Conservation (phyloP, 2,888 invertebrate species). For the Euplexia lucipara region DNA sequence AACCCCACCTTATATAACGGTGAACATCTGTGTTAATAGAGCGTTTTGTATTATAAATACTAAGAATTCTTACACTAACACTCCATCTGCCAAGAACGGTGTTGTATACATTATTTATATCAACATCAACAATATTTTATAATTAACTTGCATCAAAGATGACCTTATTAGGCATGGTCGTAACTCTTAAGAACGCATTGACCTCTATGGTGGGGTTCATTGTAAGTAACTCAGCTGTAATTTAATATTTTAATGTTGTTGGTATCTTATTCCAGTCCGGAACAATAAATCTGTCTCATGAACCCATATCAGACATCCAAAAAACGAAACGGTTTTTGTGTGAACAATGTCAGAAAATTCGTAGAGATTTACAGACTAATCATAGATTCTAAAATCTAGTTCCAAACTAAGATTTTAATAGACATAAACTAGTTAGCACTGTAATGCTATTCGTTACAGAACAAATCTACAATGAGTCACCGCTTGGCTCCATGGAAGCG, state of each 20-base stretch:
- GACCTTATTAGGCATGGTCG: conserved; percentile 37
- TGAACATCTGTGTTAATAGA: conserved; percentile 88
- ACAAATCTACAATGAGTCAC: conserved; percentile 69
- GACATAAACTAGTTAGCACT: conserved; percentile 21
- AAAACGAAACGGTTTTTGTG: conserved; percentile 3
- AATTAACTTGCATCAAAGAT: conserved; percentile 40
- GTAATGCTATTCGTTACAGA: conserved; percentile 43
- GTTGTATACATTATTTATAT: conserved; percentile 50
- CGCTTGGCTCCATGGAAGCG: conserved; percentile 65
- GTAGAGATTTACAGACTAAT: too few relatives aligned
- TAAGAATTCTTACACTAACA: conserved; percentile 61
- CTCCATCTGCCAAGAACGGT: conserved; percentile 52
- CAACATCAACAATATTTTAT: conserved; percentile 28
- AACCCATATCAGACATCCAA: conserved; percentile 20
- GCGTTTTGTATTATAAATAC: conserved; percentile 73
- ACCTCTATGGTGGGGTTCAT: conserved; percentile 46
- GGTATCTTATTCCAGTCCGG: conserved; percentile 22
- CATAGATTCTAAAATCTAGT: neutral
- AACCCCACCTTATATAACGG: conserved; percentile 79
- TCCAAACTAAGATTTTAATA: conserved; percentile 15
- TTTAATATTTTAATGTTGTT: conserved; percentile 42
- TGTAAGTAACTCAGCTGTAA: conserved; percentile 37
- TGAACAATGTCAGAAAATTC: too few relatives aligned
- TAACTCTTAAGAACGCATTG: conserved; percentile 43
- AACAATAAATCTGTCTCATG: conserved; percentile 32